A percentile compares a stretch with the other conserved stretches of the same genome.
Conservation (phyloP, 2,113 vertebrate species). For the Anarrhichthys ocellatus region DNA sequence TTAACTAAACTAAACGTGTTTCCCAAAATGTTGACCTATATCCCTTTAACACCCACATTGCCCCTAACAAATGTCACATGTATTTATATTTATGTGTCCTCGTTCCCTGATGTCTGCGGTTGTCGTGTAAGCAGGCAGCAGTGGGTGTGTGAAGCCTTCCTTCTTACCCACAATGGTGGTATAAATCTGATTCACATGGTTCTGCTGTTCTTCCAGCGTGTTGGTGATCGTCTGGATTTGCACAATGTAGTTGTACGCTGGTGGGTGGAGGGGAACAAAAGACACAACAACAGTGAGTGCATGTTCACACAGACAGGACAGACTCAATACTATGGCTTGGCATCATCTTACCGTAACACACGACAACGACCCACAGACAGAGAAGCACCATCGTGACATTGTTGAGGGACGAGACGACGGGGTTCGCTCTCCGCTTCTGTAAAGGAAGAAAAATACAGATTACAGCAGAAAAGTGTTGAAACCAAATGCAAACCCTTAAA, state of each 20-base stretch:
- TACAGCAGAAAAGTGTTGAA: not conserved
- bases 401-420: conserved; percentile 33
- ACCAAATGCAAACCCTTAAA: not conserved
- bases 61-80: not conserved
- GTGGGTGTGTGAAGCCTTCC: not conserved
- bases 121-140: not conserved
- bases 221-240: conserved; percentile 64
- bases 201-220: conserved; percentile 49
- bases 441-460: not conserved
- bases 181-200: conserved; percentile 37
- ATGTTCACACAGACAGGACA: not conserved
- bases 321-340: accelerated
- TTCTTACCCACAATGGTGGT: conserved; percentile 56
- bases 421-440: conserved; percentile 42
- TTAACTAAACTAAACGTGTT: not conserved
- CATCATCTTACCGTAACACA: conserved; percentile 69
- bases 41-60: not conserved
- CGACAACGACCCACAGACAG: conserved; percentile 67
- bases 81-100: not conserved
- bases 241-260: conserved; percentile 72
- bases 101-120: not conserved
- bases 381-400: conserved; percentile 64
- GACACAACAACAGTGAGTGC: not conserved
- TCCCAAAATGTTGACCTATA: conserved; percentile 2
- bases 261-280: not conserved